phyloP scores from a whole-genome alignment of 2,888 invertebrate genomes.

The Conus canariensis region DNA sequence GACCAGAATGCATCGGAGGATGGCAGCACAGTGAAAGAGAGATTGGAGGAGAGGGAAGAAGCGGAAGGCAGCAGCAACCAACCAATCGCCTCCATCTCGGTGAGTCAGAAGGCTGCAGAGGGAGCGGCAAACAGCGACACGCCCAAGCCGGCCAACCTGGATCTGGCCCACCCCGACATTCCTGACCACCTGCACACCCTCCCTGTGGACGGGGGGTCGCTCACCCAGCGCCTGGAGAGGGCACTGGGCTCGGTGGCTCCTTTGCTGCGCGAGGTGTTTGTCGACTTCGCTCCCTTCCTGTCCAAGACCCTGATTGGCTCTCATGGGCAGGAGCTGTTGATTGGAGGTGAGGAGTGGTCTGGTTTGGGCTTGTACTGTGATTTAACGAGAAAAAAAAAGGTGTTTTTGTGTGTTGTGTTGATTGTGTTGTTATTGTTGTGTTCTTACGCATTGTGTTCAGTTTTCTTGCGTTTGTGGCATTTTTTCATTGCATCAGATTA shows the following conservation, averaged over 20 bases:
- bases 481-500: not conserved
- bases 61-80: slow-evolving; percentile 46
- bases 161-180: slow-evolving; percentile 56
- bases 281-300: slow-evolving; percentile 99
- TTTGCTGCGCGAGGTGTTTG: slow-evolving; percentile 98
- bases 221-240: slow-evolving; percentile 97
- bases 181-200: slow-evolving; percentile 64
- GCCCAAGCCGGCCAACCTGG: slow-evolving; percentile 64
- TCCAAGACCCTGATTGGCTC: slow-evolving; percentile 99
- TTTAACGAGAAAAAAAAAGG: too few relatives aligned
- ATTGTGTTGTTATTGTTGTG: not conserved
- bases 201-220: slow-evolving; percentile 81
- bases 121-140: not conserved
- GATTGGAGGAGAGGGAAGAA: slow-evolving; percentile 47
- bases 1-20: slow-evolving; percentile 35
- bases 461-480: not conserved
- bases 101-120: slow-evolving; percentile 50
- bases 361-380: slow-evolving; percentile 65
- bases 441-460: not conserved
- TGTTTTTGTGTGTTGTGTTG: not conserved
- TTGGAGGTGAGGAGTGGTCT: slow-evolving; percentile 90
- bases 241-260: slow-evolving; percentile 98
- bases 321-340: slow-evolving; percentile 98
- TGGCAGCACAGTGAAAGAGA: not conserved
- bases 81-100: slow-evolving; percentile 63